Base-by-base conservation (phyloP, 2,113 vertebrate genomes). In the Heteronetta atricapilla region DNA sequence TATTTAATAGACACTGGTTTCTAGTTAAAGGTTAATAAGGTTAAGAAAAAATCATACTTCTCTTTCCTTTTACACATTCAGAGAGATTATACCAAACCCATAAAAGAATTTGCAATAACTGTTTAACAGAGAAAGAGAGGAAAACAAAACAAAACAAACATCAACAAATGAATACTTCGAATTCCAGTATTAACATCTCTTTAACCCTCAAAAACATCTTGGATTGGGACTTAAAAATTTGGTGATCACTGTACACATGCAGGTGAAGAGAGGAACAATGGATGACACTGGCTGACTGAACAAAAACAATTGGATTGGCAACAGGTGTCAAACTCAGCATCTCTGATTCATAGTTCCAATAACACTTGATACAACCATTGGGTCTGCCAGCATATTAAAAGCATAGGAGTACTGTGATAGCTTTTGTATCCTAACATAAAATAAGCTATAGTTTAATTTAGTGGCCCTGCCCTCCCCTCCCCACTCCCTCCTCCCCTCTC, bases 171-270 rank as follows among this genome's bases (percentile, higher is more conserved):
- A 4, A 14, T 68, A 6, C 10, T 63, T 81, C 22, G 48, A 44
- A 72, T 58, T 63, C 16, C 5, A 9, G 1, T 52, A 69, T 82
- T 79, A 23, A 58, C 5, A 19, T 63, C 19, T 48, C 33, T 63
- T 2, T 42, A 48, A 0, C 7, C 4, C 63, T 58, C 12, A 75
- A 52, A 18, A 86, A 1, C 4, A 53, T 33, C 14, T 67, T 2
- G 16, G 4, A 56, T 8, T n/a, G 2, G 7, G 1, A 15, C 25
- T 66, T 77, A 28, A 62, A 62, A 83, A 48, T 31, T 8, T 72
- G 3, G 8, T 72, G 19, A 42, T 8, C 4, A 11, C 25, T 66
- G 19, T 7, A 42, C 6, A 3, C 1, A 2, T 17, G 5, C 9
- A 40, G 8, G 29, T 25, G 31, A 26, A 69, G 12, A 59, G 7